Evolutionary conservation across 2,888 invertebrate genomes (phyloP).

Genomic region (Cataglyphis albicans): DNA sequence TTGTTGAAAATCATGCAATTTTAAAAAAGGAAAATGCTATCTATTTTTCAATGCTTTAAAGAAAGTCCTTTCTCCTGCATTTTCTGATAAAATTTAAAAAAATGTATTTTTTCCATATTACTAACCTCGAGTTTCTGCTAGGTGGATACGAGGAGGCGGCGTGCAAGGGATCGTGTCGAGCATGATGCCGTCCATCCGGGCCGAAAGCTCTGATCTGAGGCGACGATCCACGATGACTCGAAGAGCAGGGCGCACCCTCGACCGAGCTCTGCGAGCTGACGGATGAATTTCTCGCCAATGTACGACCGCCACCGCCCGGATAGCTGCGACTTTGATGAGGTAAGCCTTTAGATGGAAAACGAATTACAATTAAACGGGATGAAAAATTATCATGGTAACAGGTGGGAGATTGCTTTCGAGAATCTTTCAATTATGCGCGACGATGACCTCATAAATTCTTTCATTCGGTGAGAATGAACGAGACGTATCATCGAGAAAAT

Average conservation of each 20-base stretch:
- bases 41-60: background rate
- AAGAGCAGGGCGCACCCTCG: conserved; percentile 88
- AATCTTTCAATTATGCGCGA: conserved; percentile 18
- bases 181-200: conserved; percentile 90
- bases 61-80: background rate
- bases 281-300: conserved; percentile 91
- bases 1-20: background rate
- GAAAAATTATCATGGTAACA: conserved; percentile 38
- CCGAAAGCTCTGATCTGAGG: conserved; percentile 94
- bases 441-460: conserved; percentile 33
- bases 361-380: conserved; percentile 38
- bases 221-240: conserved; percentile 92
- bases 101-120: background rate
- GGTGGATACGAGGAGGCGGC: conserved; percentile 83
- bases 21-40: background rate
- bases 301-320: conserved; percentile 84
- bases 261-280: conserved; percentile 94
- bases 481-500: background rate
- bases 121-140: conserved; percentile 81
- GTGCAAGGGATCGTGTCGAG: conserved; percentile 78
- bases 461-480: conserved; percentile 3
- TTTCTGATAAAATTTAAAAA: background rate
- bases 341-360: conserved; percentile 63
- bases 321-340: conserved; percentile 90
- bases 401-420: background rate